Conservation (phyloP, 2,797 vertebrate species). For the Benthosema pterotum region DNA sequence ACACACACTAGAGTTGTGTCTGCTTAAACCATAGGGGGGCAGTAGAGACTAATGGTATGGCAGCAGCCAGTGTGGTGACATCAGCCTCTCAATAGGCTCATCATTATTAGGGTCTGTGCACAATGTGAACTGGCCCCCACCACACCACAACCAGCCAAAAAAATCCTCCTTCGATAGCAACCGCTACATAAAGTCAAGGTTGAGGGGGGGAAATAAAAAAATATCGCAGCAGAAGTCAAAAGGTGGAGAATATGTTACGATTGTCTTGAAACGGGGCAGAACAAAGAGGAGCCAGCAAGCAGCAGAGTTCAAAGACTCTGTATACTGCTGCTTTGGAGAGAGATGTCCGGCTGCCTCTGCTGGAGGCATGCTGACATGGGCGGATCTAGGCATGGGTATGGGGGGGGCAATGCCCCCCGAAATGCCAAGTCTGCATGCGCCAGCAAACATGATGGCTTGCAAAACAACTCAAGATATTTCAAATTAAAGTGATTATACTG, state of each 20-base stretch:
- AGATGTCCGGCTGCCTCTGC: background rate
- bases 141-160: too few species aligned
- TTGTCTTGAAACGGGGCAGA: background rate
- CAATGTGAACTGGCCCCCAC: background rate
- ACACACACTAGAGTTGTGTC: too few species aligned
- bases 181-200: background rate
- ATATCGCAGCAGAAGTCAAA: background rate
- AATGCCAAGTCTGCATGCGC: too few species aligned
- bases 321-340: background rate
- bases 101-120: background rate
- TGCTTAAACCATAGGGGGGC: conserved; percentile 59
- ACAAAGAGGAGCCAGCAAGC: background rate
- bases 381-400: too few species aligned
- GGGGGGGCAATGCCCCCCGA: too few species aligned
- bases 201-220: background rate
- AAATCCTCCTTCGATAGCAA: too few species aligned
- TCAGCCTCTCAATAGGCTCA: conserved; percentile 32
- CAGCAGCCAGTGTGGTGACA: conserved; percentile 26
- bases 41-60: conserved; percentile 60
- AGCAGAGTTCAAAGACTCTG: background rate
- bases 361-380: conserved; percentile 1
- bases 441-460: too few species aligned
- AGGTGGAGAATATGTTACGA: background rate
- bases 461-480: too few species aligned
- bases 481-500: too few species aligned